phyloP scores from a whole-genome alignment of 2,113 vertebrate species.

The Eulemur macaco region DNA sequence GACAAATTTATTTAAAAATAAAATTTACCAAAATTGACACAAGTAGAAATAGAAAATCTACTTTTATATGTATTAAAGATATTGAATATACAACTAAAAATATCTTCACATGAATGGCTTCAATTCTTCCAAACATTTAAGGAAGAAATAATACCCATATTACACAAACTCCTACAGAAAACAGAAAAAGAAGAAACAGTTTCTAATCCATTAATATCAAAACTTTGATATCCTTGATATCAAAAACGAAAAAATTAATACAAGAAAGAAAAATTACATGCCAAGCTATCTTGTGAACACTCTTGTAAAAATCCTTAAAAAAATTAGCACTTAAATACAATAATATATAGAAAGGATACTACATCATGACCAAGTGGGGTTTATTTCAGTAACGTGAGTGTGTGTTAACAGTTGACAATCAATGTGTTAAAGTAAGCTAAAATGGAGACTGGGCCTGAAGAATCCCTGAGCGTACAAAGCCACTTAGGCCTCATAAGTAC shows the following conservation, averaged over 20 bases:
- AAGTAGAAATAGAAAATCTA: background rate
- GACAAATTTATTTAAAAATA: background rate
- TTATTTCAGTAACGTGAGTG: background rate
- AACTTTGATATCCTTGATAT: background rate
- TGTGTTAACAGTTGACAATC: background rate
- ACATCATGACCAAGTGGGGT: background rate
- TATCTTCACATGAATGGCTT: background rate
- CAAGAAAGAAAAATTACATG: background rate
- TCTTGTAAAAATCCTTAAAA: background rate
- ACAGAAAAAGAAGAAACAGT: background rate
- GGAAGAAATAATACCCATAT: background rate
- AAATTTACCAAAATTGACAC: background rate
- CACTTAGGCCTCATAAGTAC: background rate
- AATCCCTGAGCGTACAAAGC: background rate
- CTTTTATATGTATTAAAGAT: background rate
- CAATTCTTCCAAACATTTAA: background rate
- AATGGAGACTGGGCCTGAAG: background rate
- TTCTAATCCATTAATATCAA: background rate
- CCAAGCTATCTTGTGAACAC: background rate
- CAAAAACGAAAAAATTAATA: background rate
- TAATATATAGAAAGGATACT: background rate
- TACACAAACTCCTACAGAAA: background rate
- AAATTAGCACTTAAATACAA: background rate
- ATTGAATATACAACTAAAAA: conserved; percentile 17
- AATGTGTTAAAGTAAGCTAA: background rate